These are phyloP conservation scores for Scaptodrosophila latifasciaeformis DNA, from an alignment of 2,888 invertebrate genomes.

Conservation along the genomic window DNA sequence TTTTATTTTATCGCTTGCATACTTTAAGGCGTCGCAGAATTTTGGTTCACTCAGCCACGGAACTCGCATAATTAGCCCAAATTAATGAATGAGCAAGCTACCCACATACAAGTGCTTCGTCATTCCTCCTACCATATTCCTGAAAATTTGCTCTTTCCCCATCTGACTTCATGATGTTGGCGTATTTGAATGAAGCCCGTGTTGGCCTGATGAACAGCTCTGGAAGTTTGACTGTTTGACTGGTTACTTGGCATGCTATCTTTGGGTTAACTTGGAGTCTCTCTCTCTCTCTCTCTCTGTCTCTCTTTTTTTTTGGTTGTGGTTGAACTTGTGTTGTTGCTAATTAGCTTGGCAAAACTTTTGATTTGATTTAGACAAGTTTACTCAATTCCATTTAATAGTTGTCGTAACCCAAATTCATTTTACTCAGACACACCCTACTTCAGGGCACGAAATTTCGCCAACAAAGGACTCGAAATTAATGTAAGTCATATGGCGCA, in stretches of 20 bases:
- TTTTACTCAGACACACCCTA: no score
- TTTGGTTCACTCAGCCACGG: no score
- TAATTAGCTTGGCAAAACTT: neutral
- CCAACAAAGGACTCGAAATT: no score
- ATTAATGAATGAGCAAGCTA: neutral
- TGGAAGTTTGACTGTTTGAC: neutral
- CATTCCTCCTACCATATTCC: neutral
- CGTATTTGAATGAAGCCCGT: neutral
- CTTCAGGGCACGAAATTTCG: no score
- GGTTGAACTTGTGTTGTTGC: neutral
- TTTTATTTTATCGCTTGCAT: neutral
- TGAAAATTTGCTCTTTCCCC: neutral
- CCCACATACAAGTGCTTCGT: neutral
- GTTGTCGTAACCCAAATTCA: neutral
- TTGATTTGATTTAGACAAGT: neutral
- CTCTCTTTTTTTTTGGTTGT: no score
- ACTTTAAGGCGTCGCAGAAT: neutral
- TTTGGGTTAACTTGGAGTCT: no score
- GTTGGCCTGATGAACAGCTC: neutral
- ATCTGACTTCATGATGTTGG: neutral
- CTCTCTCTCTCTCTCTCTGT: no score
- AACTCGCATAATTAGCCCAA: neutral
- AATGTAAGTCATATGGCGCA: no score
- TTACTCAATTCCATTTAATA: neutral
- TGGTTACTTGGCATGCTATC: neutral